Conservation (phyloP, 2,113 vertebrate genomes). For the Montifringilla adamsi region DNA sequence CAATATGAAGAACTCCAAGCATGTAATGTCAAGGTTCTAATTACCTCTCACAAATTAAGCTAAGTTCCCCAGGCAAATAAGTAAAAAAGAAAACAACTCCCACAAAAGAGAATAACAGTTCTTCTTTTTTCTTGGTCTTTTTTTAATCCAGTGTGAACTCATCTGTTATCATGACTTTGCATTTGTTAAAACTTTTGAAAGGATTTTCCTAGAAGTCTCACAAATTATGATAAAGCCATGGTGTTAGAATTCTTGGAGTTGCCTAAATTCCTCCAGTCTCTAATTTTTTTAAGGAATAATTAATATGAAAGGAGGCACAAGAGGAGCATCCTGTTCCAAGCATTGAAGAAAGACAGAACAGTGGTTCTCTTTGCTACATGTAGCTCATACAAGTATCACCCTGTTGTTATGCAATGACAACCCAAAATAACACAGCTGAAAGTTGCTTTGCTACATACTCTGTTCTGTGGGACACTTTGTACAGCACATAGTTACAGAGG, state of each 20-base stretch:
- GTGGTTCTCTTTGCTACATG: not conserved
- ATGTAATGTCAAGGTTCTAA: not conserved
- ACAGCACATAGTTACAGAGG: not conserved
- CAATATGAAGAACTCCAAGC: not conserved
- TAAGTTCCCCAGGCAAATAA: not conserved
- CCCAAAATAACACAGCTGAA: not conserved
- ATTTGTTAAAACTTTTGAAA: not conserved
- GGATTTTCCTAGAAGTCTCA: not conserved
- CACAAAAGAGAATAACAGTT: not conserved
- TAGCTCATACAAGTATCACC: not conserved
- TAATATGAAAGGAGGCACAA: not conserved
- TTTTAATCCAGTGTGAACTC: not conserved
- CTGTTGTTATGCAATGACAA: not conserved
- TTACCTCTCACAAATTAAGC: not conserved
- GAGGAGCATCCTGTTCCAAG: not conserved
- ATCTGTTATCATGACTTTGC: not conserved
- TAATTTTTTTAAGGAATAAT: not conserved
- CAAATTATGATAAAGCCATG: not conserved
- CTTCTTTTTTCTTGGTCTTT: not conserved
- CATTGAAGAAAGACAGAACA: not conserved
- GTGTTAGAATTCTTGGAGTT: not conserved
- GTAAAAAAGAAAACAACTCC: not conserved
- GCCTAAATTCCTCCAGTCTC: not conserved
- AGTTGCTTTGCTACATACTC: not conserved
- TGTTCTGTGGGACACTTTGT: not conserved